Percentiles rank a stretch among this genome's conserved stretches.
These are phyloP conservation scores for Nothoprocta pentlandii DNA, from an alignment of 2,113 vertebrate genomes.

Conservation along the genomic window DNA sequence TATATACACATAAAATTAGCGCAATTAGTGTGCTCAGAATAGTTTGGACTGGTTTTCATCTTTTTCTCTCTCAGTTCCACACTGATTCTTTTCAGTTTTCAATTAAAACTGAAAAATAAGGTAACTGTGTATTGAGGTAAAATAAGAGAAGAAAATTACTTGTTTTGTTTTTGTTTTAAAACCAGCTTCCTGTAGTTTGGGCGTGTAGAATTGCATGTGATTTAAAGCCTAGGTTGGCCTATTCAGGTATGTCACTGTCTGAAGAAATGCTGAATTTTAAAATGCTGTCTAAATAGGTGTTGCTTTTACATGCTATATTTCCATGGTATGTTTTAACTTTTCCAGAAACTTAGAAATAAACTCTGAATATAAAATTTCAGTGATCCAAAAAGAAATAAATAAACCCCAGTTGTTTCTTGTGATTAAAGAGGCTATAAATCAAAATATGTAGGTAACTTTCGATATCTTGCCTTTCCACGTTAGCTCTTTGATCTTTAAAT, in stretches of 20 bases:
- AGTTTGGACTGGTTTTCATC: not conserved
- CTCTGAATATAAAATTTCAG: not conserved
- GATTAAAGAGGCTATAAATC: constrained; percentile 73
- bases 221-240: not conserved
- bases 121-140: not conserved
- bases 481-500: constrained; percentile 75
- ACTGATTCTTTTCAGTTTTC: no score
- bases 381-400: not conserved
- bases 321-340: not conserved
- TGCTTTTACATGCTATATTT: not conserved
- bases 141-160: not conserved
- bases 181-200: not conserved
- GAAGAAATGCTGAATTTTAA: not conserved
- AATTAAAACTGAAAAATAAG: not conserved
- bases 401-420: not conserved
- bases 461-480: not conserved
- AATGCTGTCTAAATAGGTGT: rapidly evolving
- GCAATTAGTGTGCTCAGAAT: not conserved
- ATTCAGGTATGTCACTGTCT: not conserved
- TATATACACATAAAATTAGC: no score
- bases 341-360: not conserved
- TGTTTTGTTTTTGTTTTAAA: not conserved
- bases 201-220: not conserved
- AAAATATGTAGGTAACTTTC: constrained; percentile 27
- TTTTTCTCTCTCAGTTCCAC: not conserved